Evolutionary conservation across 2,797 vertebrate genomes (phyloP), one percentile per base, ranked within the genome.

Genomic region (Tauraco hartlaubi): DNA sequence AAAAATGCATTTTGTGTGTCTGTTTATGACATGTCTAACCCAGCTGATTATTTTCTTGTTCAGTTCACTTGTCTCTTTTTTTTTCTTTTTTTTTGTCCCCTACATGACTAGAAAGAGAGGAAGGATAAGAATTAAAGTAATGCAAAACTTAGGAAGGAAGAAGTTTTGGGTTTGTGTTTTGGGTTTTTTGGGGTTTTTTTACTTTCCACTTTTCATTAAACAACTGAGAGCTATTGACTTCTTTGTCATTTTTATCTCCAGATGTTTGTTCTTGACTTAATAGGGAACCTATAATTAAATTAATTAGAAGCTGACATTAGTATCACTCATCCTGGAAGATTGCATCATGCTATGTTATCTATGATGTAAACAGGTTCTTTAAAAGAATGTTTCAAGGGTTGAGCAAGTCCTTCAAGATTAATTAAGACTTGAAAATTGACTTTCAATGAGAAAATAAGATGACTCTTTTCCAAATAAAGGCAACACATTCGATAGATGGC

Each of bases 231-330:
- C 46, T 88, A 4, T 93, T 94, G 66, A 89, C n/a, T 77, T 58
- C 56, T 78, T 48, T 73, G 62, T 81, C 20, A 66, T 84, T 81
- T 92, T 78, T 86, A 48, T 66, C 21, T 64, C 62, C 94, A 95
- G 69, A 73, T 92, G 66, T 94, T 90, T 77, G 33, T 87, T 81
- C 88, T 92, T 93, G 69, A 75, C 41, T 88, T 93, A 72, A 39
- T 54, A 72, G n/a, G 54, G 49, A 86, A 61, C 15, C 54, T 75
- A 76, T 31, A 90, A 78, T 93, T 92, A 88, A 61, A 81, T 81
- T 75, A 93, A 78, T 92, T 85, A 91, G 59, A 77, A 77, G 12
- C 39, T 78, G 71, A 58, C 11, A 69, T 64, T 80, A 84, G 15
- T 58, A 72, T 81, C 80, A 58, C 29, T 94, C 35, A 58, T 78